Evolutionary conservation across 1,140 invertebrate genomes (phyloP), one percentile per base, ranked within the genome.

Genomic region (Drosophila hydei): DNA sequence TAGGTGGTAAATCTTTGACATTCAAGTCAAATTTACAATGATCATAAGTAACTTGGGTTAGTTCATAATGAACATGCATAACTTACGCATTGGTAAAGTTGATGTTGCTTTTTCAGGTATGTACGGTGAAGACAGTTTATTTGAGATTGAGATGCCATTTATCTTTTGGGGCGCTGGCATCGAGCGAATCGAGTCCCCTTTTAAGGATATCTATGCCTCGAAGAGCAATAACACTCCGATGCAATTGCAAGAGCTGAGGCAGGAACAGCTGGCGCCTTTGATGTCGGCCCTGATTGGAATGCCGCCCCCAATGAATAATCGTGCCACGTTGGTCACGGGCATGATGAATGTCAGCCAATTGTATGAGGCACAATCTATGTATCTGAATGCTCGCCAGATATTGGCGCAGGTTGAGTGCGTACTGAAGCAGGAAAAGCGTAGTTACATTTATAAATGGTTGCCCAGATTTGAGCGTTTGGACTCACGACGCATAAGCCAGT

Each of bases 91-190:
- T n/a, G n/a, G n/a, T n/a, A n/a, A n/a, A n/a, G n/a, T n/a, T 40
- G 12, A 1, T 54, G 19, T 16, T 40, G 4, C 4, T 7, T 5
- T 73, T 79, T 9, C 16, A 65, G 93, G 93, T 91, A 98, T 97
- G 2, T 98, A 99, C 94, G 98, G 98, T 14, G 95, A 96, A 84
- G 97, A 97, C 19, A 95, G 96, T 63, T 85, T 93, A 2, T 94
- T 95, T 91, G 98, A 99, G 93, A 99, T 97, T 9, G 93, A 97
- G 91, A 98, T 97, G 11, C 98, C 98, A 0, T 93, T 99, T 72
- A 94, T 99, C 42, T 94, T 95, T 3, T 99, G 98, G 98, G 98
- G 98, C 33, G 94, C 97, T 55, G 98, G 98, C 27, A 92, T 99
- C 1, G 91, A 58, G 3, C 51, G 42, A 18, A 47, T 43, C 6